phyloP scores from a whole-genome alignment of 1,140 invertebrate genomes.

The Vanessa tameamea region DNA sequence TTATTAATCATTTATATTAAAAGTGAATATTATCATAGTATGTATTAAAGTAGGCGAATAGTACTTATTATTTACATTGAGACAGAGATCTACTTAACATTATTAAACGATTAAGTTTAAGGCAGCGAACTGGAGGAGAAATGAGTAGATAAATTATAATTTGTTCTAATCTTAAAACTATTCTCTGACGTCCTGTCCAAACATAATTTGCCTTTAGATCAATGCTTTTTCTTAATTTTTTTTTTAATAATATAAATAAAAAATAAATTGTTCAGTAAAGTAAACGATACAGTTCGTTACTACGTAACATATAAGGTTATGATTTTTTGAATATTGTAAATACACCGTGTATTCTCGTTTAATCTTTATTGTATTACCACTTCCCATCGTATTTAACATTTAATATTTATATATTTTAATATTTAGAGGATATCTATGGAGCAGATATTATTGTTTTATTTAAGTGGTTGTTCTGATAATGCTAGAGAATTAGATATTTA shows the following conservation, averaged over 20 bases:
- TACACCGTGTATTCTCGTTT: no score
- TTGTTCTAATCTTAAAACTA: slow-evolving; percentile 24
- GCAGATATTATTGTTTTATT: no score
- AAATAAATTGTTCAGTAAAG: no score
- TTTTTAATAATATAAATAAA: not conserved
- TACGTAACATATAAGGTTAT: no score
- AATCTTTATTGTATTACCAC: no score
- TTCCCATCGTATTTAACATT: no score
- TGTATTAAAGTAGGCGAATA: slow-evolving; percentile 70
- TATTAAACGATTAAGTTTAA: slow-evolving; percentile 30
- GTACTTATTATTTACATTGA: slow-evolving; percentile 67
- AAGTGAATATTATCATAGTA: slow-evolving; percentile 71
- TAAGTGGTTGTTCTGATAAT: no score
- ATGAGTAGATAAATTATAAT: slow-evolving; percentile 23
- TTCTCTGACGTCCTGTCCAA: slow-evolving; percentile 22
- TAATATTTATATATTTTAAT: no score
- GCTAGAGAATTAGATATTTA: no score
- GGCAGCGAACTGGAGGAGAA: slow-evolving; percentile 37
- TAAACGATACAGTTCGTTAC: no score
- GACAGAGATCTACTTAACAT: slow-evolving; percentile 23
- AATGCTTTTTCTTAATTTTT: not conserved
- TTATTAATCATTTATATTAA: slow-evolving; percentile 75
- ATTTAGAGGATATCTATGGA: no score
- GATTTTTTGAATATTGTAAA: no score
- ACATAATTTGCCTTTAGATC: slow-evolving; percentile 15